Evolutionary conservation across 2,113 vertebrate species (phyloP).

Genomic region (Proterorhinus semilunaris): DNA sequence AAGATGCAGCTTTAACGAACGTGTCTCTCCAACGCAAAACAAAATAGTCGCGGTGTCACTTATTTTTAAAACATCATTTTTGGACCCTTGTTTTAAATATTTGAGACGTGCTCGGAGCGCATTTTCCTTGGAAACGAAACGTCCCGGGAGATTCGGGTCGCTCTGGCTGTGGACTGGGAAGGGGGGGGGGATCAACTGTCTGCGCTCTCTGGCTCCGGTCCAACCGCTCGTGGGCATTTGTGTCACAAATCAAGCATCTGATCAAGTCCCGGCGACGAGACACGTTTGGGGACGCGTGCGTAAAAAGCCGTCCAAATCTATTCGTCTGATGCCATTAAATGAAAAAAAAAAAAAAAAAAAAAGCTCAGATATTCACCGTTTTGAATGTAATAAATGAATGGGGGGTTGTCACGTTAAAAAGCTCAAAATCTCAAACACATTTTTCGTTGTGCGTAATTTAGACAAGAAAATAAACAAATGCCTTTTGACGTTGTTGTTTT

Average conservation of each 20-base stretch:
- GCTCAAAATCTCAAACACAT: not conserved
- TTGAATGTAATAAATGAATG: not conserved
- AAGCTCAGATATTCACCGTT: not conserved
- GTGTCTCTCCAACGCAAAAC: not conserved
- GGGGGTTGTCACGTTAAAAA: not conserved
- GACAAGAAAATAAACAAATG: not conserved
- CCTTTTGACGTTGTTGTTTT: not conserved
- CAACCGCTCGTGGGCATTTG: constrained; percentile 52
- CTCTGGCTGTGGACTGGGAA: constrained; percentile 29
- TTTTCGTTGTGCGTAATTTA: not conserved
- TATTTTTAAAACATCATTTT: constrained; percentile 8
- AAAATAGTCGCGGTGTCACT: not conserved
- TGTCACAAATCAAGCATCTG: constrained; percentile 55
- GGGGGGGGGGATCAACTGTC: constrained; percentile 23
- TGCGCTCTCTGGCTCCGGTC: constrained; percentile 52
- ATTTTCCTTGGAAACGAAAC: constrained; percentile 3
- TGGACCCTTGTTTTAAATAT: not conserved
- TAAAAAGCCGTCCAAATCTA: constrained; percentile 9
- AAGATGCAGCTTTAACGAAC: not conserved
- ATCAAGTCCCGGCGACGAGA: constrained; percentile 33
- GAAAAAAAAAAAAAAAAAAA: too few species aligned
- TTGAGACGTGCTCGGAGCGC: not conserved
- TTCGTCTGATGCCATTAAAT: constrained; percentile 2
- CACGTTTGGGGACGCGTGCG: not conserved
- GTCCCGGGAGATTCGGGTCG: constrained; percentile 17